Evolutionary conservation across 2,797 vertebrate genomes (phyloP), one percentile per base, ranked within the genome.

Genomic region (Cryptoprocta ferox): DNA sequence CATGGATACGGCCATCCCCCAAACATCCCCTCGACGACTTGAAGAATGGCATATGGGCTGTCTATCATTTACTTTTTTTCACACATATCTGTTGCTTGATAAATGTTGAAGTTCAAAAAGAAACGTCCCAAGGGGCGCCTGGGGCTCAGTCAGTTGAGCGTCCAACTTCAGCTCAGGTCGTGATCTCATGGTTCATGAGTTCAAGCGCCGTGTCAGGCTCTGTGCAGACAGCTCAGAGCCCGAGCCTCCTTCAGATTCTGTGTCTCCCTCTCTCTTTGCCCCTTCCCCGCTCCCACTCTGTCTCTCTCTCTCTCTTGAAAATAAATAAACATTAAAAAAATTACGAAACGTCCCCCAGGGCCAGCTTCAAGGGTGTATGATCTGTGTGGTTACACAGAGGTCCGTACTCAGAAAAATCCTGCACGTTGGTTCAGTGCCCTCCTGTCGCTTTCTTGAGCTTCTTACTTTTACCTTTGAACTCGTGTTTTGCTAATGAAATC

Each of bases 381-480:
- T 89, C 28, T 80, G 15, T 95, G 59, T 89, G 61, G 63, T 73
- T 63, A 56, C 6, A 75, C 21, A 45, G 56, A 11, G 26, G 7
- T 18, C 39, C 75, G 35, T 12, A 6, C 48, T 80, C 79, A 91
- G 30, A 88, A 88, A 61, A 32, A 6, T 59, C 32, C 4, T 37
- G 6, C 35, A 19, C 56, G 50, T 92, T 35, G 48, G 8, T 48
- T 87, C 73, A 39, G 15, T 91, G 53, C 2, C 9, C 39, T 61
- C 19, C 32, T 63, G 4, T 56, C 21, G 85, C 32, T 88, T 81
- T 79, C 83, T 82, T 78, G 53, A 96, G 65, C 91, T 81, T 88
- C 73, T 84, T 85, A 63, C 89, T 70, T 85, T 94, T 91, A 61
- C 65, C 39, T 88, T 84, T 88, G 63, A 85, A 90, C 61, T 65